Conservation (phyloP, 2,888 invertebrate genomes). For the Drosophila atripex region DNA sequence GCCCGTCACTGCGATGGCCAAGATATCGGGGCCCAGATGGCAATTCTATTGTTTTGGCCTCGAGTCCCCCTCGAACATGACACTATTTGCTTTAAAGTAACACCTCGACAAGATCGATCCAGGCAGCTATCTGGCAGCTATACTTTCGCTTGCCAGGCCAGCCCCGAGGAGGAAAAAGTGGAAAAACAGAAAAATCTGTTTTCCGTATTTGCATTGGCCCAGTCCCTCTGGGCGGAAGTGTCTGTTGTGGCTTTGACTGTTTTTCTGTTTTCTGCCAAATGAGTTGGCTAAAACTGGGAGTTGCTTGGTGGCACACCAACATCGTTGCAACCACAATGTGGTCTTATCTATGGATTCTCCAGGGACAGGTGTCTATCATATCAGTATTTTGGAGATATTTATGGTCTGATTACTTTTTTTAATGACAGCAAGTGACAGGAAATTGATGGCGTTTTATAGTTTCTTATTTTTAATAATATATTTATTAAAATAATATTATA, state of each 20-base stretch:
- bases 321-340: not conserved
- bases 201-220: slow-evolving; percentile 1
- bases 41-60: slow-evolving; percentile 2
- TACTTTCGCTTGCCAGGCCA: not conserved
- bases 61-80: not conserved
- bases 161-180: slow-evolving; percentile 16
- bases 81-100: not conserved
- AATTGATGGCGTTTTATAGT: not conserved
- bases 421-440: not conserved
- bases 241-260: slow-evolving; percentile 8
- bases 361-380: slow-evolving; percentile 7
- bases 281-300: slow-evolving; percentile 47
- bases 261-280: slow-evolving; percentile 54
- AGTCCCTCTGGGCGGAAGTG: slow-evolving; percentile 3
- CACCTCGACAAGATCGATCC: not conserved
- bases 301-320: not conserved
- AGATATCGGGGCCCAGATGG: not conserved
- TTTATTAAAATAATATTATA: no score
- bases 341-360: not conserved
- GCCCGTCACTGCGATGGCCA: not conserved
- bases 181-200: slow-evolving; percentile 7
- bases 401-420: slow-evolving; percentile 4
- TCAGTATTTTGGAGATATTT: not conserved
- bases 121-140: not conserved
- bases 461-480: no score